These are phyloP conservation scores for Eupsilia transversa DNA, from an alignment of 2,888 invertebrate genomes.

Conservation along the genomic window DNA sequence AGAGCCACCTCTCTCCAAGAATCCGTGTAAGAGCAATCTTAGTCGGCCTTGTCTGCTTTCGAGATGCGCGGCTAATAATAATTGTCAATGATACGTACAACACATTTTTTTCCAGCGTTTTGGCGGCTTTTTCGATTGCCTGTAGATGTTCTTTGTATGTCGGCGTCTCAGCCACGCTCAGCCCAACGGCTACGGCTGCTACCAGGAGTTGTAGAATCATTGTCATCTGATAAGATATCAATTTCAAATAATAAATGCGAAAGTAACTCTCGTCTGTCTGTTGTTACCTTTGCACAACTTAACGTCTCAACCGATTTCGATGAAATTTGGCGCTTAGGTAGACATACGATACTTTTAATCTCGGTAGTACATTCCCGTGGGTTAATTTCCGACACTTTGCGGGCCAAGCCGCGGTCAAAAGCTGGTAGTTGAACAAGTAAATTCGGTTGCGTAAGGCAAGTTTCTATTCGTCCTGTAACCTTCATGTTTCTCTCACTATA, in stretches of 20 bases:
- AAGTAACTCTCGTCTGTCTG: too few relatives aligned
- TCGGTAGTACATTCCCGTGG: too few relatives aligned
- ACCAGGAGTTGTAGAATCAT: constrained; percentile 8
- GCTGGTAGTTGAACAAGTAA: not conserved
- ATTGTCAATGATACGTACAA: constrained; percentile 14
- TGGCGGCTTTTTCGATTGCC: not conserved
- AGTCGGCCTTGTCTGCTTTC: not conserved
- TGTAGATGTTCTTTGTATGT: not conserved
- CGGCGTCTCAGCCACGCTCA: not conserved
- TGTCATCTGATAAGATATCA: not conserved
- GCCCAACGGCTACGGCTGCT: not conserved
- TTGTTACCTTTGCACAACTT: too few relatives aligned
- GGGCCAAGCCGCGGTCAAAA: too few relatives aligned
- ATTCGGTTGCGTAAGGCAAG: too few relatives aligned
- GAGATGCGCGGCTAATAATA: not conserved
- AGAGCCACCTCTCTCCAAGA: not conserved
- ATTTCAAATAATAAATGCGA: too few relatives aligned
- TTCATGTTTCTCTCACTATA: not conserved
- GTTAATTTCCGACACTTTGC: too few relatives aligned
- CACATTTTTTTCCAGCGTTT: not conserved
- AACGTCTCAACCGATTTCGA: too few relatives aligned
- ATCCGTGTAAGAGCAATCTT: too few relatives aligned
- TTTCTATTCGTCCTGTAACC: not conserved
- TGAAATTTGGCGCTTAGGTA: too few relatives aligned
- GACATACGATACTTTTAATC: too few relatives aligned